phyloP scores from a whole-genome alignment of 2,113 vertebrate genomes.

The Heterochromis multidens region DNA sequence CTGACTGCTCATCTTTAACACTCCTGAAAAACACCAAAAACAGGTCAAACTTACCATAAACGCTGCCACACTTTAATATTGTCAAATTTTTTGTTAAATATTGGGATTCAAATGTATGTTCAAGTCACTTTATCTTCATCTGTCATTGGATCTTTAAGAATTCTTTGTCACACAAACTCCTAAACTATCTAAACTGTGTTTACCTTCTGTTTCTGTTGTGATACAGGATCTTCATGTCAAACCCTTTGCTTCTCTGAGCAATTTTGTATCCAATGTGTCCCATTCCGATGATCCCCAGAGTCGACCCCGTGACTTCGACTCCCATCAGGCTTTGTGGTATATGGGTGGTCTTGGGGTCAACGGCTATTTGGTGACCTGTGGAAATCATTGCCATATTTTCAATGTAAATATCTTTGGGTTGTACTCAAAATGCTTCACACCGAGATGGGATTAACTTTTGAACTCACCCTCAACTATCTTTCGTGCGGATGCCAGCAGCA shows the following conservation, averaged over 20 bases:
- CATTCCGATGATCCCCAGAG: constrained; percentile 65
- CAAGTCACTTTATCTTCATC: neutral
- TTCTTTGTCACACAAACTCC: neutral
- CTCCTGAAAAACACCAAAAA: constrained; percentile 25
- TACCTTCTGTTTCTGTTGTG: constrained; percentile 54
- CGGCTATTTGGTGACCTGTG: constrained; percentile 34
- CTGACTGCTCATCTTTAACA: constrained; percentile 33
- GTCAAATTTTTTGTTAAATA: neutral
- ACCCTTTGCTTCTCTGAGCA: constrained; percentile 56
- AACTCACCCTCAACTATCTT: constrained; percentile 61
- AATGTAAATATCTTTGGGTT: neutral
- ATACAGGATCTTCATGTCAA: constrained; percentile 64
- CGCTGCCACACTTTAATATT: neutral
- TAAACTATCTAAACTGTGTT: neutral
- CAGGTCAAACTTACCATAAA: neutral
- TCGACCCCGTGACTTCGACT: constrained; percentile 57
- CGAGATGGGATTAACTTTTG: neutral
- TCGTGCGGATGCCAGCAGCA: constrained; percentile 81
- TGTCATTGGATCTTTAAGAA: neutral
- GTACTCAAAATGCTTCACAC: neutral
- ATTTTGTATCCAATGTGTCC: constrained; percentile 57
- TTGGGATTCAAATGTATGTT: neutral
- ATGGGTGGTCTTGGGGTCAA: constrained; percentile 1
- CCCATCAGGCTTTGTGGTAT: constrained; percentile 13
- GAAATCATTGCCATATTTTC: neutral